phyloP scores from a whole-genome alignment of 2,113 vertebrate species.

The Scalopus aquaticus region DNA sequence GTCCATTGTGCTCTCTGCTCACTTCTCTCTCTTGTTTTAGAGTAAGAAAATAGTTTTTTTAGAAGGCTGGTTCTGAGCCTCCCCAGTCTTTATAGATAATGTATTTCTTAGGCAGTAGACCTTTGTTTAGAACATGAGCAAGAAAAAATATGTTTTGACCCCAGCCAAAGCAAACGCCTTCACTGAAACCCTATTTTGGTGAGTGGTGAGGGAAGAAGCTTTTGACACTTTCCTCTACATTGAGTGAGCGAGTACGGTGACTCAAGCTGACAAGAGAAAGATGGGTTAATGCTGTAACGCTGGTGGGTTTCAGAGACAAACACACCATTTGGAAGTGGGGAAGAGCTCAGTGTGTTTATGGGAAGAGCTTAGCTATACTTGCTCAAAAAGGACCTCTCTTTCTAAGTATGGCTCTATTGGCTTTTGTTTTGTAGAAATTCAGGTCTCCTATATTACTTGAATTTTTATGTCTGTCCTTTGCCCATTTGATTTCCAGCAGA shows the following conservation, averaged over 20 bases:
- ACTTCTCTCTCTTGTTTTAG: background rate
- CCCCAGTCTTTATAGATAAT: background rate
- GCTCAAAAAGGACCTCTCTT: background rate
- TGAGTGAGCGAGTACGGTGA: background rate
- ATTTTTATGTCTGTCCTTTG: background rate
- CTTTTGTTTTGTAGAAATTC: background rate
- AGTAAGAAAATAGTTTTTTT: background rate
- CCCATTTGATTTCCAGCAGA: background rate
- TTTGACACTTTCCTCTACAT: background rate
- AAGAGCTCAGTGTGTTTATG: background rate
- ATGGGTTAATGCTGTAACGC: background rate
- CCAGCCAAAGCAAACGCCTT: background rate
- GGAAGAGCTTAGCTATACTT: background rate
- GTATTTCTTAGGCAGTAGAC: slow-evolving; percentile 17
- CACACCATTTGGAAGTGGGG: background rate
- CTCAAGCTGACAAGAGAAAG: background rate
- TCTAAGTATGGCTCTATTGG: background rate
- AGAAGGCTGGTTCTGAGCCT: background rate
- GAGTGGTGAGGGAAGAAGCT: background rate
- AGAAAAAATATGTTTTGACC: background rate
- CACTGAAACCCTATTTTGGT: background rate
- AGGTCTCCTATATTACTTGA: background rate
- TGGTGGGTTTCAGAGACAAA: background rate
- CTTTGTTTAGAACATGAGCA: background rate
- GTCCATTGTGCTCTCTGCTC: too few relatives aligned